These are phyloP conservation scores for Neodiprion lecontei DNA, from an alignment of 1,140 invertebrate species.

Conservation along the genomic window DNA sequence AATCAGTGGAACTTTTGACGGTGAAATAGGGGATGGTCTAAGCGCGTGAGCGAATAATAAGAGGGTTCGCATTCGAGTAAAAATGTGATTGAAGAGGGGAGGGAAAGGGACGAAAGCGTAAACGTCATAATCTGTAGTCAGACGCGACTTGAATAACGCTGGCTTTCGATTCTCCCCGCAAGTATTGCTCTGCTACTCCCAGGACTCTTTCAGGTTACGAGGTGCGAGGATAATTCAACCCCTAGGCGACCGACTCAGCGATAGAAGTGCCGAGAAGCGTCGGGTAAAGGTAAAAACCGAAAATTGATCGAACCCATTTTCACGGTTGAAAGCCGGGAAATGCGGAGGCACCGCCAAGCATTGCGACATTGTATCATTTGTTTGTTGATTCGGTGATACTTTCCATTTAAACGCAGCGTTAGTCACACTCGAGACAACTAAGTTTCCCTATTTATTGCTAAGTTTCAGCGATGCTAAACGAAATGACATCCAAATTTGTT, in stretches of 20 bases:
- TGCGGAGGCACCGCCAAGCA: background rate
- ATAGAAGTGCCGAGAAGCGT: background rate
- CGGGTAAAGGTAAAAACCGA: background rate
- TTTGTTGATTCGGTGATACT: background rate
- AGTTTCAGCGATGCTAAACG: too few relatives aligned
- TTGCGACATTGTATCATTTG: background rate
- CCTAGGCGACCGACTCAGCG: background rate
- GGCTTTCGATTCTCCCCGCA: background rate
- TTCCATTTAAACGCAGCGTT: too few relatives aligned
- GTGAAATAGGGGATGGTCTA: background rate
- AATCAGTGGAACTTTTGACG: background rate
- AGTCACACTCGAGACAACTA: too few relatives aligned
- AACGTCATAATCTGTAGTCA: background rate
- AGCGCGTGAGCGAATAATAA: background rate
- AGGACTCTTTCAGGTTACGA: background rate
- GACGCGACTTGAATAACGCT: slow-evolving; percentile 2
- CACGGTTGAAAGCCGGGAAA: background rate
- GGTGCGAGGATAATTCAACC: background rate
- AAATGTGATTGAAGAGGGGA: background rate
- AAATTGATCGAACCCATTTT: slow-evolving; percentile 1
- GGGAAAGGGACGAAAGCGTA: background rate
- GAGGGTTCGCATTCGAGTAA: background rate
- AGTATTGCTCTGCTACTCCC: slow-evolving; percentile 1
- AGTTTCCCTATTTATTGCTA: too few relatives aligned
- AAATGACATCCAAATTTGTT: too few relatives aligned